Percentiles rank a stretch among this genome's conserved stretches.
Conservation (phyloP, 2,113 vertebrate genomes). For the Anoplopoma fimbria region DNA sequence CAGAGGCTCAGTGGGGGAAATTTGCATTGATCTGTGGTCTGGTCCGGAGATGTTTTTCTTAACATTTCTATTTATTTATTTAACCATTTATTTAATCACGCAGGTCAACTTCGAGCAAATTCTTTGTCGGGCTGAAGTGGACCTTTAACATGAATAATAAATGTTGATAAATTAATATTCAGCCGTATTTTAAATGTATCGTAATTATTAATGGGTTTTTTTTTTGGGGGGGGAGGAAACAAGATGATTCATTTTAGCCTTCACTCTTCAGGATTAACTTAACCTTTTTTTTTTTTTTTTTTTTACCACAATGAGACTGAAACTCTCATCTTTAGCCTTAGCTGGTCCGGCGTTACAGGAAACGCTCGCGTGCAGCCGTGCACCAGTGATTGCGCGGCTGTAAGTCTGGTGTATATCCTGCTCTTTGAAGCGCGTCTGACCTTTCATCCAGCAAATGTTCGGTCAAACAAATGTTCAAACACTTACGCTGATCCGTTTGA, state of each 20-base stretch:
- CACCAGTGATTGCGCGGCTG: background rate
- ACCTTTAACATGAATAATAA: constrained; percentile 39
- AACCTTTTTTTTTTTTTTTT: background rate
- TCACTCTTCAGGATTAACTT: background rate
- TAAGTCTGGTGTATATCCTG: constrained; percentile 7
- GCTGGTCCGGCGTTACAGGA: background rate
- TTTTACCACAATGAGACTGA: background rate
- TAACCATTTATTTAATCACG: constrained; percentile 57
- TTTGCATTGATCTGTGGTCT: constrained; percentile 69
- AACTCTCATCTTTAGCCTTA: background rate
- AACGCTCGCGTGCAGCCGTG: background rate
- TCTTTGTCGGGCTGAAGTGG: constrained; percentile 14
- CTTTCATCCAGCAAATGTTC: constrained; percentile 34
- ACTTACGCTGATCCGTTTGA: constrained; percentile 41
- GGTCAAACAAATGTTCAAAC: constrained; percentile 47
- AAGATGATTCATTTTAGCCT: constrained; percentile 6
- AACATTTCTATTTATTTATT: constrained; percentile 64
- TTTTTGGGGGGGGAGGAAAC: too few relatives aligned
- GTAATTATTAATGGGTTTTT: constrained; percentile 40
- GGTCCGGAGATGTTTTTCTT: constrained; percentile 63
- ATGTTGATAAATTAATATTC: constrained; percentile 18
- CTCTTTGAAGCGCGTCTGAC: constrained; percentile 33
- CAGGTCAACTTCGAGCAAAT: constrained; percentile 45
- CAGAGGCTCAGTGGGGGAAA: constrained; percentile 54
- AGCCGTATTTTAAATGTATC: constrained; percentile 18